Percentiles rank a stretch among this genome's conserved stretches.
These are phyloP conservation scores for Heliconius himera DNA, from an alignment of 1,140 invertebrate species.

Conservation along the genomic window DNA sequence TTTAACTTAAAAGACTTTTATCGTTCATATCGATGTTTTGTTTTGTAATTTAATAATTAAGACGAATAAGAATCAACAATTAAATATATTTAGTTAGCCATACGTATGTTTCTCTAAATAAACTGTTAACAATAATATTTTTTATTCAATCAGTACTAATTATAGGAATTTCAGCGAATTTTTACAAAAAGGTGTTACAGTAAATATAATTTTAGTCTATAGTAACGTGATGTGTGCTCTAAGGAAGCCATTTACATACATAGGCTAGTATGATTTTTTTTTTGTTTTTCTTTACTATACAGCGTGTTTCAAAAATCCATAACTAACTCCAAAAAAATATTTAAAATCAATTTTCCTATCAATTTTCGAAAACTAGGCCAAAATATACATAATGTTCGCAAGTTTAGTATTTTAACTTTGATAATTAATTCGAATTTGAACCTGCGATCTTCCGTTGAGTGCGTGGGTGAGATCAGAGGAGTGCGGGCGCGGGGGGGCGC, in stretches of 20 bases:
- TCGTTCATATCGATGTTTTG: no score
- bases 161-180: no score
- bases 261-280: neutral
- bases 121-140: neutral
- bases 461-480: neutral
- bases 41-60: no score
- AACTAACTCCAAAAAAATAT: neutral
- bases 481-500: slow-evolving; percentile 29
- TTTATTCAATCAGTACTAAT: no score
- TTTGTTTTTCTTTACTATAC: neutral
- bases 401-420: neutral
- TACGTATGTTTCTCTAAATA: neutral
- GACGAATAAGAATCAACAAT: neutral
- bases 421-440: neutral
- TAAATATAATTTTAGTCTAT: no score
- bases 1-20: no score
- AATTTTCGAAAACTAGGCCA: neutral
- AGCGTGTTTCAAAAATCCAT: neutral
- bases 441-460: neutral
- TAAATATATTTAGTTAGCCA: neutral
- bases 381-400: neutral
- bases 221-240: neutral
- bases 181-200: no score
- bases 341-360: neutral
- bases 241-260: neutral